A percentile compares a stretch with the other conserved stretches of the same genome.
Conservation (phyloP, 2,797 vertebrate genomes). For the Saxicola maurus region DNA sequence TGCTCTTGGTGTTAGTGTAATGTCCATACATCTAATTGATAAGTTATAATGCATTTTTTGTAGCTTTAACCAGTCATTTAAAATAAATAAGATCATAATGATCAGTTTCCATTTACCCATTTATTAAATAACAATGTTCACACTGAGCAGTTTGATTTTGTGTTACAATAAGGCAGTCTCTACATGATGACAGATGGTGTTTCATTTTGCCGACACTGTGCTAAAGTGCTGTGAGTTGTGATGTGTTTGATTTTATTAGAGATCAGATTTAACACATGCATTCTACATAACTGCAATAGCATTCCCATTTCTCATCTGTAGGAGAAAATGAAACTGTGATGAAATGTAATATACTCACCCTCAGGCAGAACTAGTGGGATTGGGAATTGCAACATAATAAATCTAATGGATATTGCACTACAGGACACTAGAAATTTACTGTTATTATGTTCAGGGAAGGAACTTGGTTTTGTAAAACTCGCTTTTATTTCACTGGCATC, state of each 20-base stretch:
- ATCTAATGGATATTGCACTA: constrained; percentile 99
- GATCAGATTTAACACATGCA: constrained; percentile 98
- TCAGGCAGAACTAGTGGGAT: constrained; percentile 94
- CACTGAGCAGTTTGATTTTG: constrained; percentile 79
- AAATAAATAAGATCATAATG: constrained; percentile 82
- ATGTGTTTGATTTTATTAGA: constrained; percentile 99
- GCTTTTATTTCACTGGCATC: constrained; percentile 82
- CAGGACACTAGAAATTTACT: constrained; percentile 84
- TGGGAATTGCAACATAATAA: constrained; percentile 98
- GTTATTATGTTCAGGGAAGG: constrained; percentile 82
- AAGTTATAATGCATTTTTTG: constrained; percentile 68
- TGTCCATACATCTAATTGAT: constrained; percentile 71
- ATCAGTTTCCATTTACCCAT: constrained; percentile 79
- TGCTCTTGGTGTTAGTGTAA: constrained; percentile 41
- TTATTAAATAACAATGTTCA: constrained; percentile 78
- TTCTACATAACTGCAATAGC: constrained; percentile 93
- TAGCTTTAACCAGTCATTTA: constrained; percentile 75
- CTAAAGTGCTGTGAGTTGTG: constrained; percentile 91
- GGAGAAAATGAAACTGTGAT: constrained; percentile 99
- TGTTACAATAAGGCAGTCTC: constrained; percentile 89
- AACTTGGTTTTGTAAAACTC: constrained; percentile 81
- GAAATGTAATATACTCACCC: constrained; percentile 99
- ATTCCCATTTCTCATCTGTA: constrained; percentile 97
- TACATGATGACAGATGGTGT: constrained; percentile 92
- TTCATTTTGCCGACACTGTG: constrained; percentile 88